Percentiles rank a stretch among this genome's conserved stretches.
phyloP scores from a whole-genome alignment of 2,797 vertebrate genomes.

The Oreochromis grahami region DNA sequence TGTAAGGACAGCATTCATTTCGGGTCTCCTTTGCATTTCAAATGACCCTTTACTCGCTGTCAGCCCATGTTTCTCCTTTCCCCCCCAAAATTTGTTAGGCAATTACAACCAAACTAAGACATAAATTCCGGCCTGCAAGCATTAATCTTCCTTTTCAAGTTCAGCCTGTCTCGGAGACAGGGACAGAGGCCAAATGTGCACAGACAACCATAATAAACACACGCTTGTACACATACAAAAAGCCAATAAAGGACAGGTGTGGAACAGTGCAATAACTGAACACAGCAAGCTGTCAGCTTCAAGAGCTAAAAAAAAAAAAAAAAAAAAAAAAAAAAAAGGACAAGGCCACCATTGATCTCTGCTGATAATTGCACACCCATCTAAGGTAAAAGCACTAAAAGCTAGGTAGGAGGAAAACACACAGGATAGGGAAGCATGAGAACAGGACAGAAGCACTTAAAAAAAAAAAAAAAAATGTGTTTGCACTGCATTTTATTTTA shows the following conservation, averaged over 20 bases:
- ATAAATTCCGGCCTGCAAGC: conserved; percentile 39
- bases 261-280: conserved; percentile 55
- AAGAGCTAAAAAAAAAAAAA: conserved; percentile 5
- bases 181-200: conserved; percentile 37
- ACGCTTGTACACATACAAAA: conserved; percentile 15
- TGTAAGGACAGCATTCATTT: background rate
- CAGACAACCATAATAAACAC: conserved; percentile 17
- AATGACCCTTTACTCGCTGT: background rate
- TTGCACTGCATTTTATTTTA: conserved; percentile 13
- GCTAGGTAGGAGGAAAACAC: background rate
- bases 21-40: conserved; percentile 48
- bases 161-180: conserved; percentile 27
- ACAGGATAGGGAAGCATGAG: background rate
- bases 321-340: background rate
- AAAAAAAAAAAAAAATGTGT: conserved; percentile 39
- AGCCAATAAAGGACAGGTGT: conserved; percentile 62
- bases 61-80: conserved; percentile 12
- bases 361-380: conserved; percentile 33
- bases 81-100: conserved; percentile 68
- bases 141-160: conserved; percentile 49
- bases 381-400: conserved; percentile 28
- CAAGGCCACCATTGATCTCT: conserved; percentile 56
- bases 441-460: conserved; percentile 17
- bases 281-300: conserved; percentile 33
- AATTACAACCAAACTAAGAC: conserved; percentile 70